A percentile compares a stretch with the other conserved stretches of the same genome.
Evolutionary conservation across 2,888 invertebrate species (phyloP).

Genomic region (Pelosia muscerda): DNA sequence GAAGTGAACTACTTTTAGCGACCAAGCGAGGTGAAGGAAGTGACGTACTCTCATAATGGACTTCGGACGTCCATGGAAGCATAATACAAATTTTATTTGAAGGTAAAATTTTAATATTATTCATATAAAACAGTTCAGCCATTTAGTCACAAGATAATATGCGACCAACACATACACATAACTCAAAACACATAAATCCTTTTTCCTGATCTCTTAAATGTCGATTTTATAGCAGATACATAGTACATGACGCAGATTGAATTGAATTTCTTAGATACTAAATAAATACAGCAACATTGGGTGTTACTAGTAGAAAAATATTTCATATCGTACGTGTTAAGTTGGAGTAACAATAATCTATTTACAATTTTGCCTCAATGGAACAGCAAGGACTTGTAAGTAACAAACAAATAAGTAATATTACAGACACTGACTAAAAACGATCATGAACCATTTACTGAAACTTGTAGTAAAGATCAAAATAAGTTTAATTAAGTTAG

Average conservation of each 20-base stretch:
- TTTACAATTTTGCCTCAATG: constrained; percentile 78
- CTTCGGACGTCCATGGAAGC: no score
- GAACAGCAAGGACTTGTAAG: constrained; percentile 86
- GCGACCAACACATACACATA: not conserved
- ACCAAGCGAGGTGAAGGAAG: no score
- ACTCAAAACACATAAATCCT: not conserved
- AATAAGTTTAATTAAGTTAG: constrained; percentile 35
- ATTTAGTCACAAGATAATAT: not conserved
- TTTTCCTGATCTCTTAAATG: not conserved
- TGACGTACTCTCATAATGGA: no score
- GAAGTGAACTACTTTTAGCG: no score
- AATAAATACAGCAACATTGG: not conserved
- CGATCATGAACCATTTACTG: constrained; percentile 27
- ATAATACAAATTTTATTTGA: no score
- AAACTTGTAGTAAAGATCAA: constrained; percentile 27
- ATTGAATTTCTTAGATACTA: not conserved
- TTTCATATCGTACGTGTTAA: not conserved
- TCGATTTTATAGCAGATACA: not conserved
- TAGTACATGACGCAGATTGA: not conserved
- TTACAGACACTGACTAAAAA: constrained; percentile 35
- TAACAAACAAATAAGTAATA: constrained; percentile 58
- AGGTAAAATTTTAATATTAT: no score
- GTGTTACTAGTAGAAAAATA: not conserved
- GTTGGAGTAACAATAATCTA: constrained; percentile 43
- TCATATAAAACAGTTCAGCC: not conserved